Conservation (phyloP, 2,797 vertebrate species). For the Brachyalestes nurse region DNA sequence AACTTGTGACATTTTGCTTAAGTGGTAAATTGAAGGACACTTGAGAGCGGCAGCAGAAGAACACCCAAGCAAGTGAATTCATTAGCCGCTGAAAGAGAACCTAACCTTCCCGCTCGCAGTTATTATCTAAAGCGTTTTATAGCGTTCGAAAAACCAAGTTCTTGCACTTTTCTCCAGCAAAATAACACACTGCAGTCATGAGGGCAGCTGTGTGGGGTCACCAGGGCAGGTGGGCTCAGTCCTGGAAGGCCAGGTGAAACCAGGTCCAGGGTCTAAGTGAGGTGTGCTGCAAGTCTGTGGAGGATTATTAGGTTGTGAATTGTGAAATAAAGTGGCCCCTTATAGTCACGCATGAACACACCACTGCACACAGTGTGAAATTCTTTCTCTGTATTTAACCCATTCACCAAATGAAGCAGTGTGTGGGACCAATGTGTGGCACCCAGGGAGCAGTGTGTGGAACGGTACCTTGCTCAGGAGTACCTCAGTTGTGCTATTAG, state of each 20-base stretch:
- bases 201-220: background rate
- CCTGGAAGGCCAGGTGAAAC: constrained; percentile 11
- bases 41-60: background rate
- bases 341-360: no score
- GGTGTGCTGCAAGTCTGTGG: constrained; percentile 8
- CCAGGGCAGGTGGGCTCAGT: background rate
- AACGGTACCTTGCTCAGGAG: no score
- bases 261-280: constrained; percentile 15
- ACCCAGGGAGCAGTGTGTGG: no score
- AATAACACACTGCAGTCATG: background rate
- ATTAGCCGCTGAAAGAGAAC: background rate
- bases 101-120: background rate
- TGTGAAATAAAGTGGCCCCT: no score
- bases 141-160: background rate
- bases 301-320: constrained; percentile 14
- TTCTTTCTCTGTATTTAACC: background rate
- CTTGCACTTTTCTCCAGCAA: background rate
- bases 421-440: no score
- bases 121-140: background rate
- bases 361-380: no score
- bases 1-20: background rate
- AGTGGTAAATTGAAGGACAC: background rate
- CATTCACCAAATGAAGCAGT: no score
- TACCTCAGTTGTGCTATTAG: no score
- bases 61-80: constrained; percentile 4